phyloP scores from a whole-genome alignment of 2,888 invertebrate genomes.

The Stenotaenia linearis region DNA sequence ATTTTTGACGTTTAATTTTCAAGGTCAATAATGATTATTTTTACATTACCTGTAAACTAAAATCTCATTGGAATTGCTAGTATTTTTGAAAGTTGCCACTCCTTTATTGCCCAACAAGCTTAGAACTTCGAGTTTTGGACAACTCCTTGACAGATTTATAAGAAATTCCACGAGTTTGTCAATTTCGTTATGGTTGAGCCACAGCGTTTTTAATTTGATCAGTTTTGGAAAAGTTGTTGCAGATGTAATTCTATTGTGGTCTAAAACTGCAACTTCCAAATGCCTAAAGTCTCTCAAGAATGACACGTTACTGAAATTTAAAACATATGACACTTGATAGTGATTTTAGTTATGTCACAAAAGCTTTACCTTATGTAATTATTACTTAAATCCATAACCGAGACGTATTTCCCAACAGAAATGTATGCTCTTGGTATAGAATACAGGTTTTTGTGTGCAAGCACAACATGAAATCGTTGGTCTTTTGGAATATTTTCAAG shows the following conservation, averaged over 20 bases:
- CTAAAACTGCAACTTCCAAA: slow-evolving; percentile 70
- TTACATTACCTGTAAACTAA: not conserved
- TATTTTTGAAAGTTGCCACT: slow-evolving; percentile 68
- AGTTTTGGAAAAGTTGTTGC: slow-evolving; percentile 64
- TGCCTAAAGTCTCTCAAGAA: slow-evolving; percentile 66
- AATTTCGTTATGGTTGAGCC: slow-evolving; percentile 59
- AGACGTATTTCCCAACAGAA: not conserved
- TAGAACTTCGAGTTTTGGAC: slow-evolving; percentile 66
- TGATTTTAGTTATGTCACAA: no score
- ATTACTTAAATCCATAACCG: slow-evolving; percentile 62
- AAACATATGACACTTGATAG: no score
- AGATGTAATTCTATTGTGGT: slow-evolving; percentile 69
- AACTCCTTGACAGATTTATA: slow-evolving; percentile 40
- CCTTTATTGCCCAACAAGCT: slow-evolving; percentile 82
- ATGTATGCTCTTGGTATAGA: not conserved
- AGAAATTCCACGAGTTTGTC: slow-evolving; percentile 65
- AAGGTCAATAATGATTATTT: not conserved
- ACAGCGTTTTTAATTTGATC: slow-evolving; percentile 67
- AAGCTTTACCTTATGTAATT: slow-evolving; percentile 63
- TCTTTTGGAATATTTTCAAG: not conserved
- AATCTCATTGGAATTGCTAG: slow-evolving; percentile 41
- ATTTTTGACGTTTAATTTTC: not conserved
- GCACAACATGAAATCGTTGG: not conserved
- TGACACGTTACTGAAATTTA: slow-evolving; percentile 60
- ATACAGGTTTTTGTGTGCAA: not conserved